Conservation (phyloP, 2,113 vertebrate species). For the Pandion haliaetus region DNA sequence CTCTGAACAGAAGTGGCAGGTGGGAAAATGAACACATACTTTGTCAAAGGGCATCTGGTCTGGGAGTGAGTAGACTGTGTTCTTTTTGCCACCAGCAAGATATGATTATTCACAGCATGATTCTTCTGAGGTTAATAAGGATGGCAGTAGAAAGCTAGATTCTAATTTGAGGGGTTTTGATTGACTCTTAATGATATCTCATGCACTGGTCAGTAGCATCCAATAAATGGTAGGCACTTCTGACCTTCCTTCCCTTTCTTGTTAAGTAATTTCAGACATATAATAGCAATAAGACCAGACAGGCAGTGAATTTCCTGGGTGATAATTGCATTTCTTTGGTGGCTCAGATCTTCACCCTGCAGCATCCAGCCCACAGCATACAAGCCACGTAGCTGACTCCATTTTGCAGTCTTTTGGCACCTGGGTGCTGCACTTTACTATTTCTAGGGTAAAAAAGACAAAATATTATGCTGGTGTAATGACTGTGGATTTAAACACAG, state of each 20-base stretch:
- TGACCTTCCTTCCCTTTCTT: conserved; percentile 25
- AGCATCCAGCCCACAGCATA: neutral
- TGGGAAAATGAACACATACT: conserved; percentile 4
- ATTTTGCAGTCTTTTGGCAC: neutral
- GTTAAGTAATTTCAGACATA: neutral
- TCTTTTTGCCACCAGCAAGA: conserved; percentile 23
- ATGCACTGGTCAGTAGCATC: neutral
- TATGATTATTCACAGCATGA: conserved; percentile 17
- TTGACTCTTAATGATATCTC: conserved; percentile 28
- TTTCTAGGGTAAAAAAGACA: neutral
- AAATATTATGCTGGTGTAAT: neutral
- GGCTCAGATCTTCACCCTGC: neutral
- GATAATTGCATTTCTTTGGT: conserved; percentile 7
- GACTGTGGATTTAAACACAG: neutral
- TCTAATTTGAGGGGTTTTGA: conserved; percentile 13
- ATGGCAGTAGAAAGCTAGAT: neutral
- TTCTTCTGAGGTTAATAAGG: conserved; percentile 36
- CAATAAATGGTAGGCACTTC: neutral
- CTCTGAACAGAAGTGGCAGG: conserved; percentile 36
- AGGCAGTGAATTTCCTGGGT: conserved; percentile 23
- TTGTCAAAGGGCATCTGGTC: conserved; percentile 20
- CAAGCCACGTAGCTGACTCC: neutral
- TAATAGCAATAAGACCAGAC: neutral
- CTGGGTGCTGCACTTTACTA: neutral
- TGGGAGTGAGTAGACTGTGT: neutral